Evolutionary conservation across 92 coral and sea anemone genomes (phyloP).

Genomic region (Pocillopora grandis): DNA sequence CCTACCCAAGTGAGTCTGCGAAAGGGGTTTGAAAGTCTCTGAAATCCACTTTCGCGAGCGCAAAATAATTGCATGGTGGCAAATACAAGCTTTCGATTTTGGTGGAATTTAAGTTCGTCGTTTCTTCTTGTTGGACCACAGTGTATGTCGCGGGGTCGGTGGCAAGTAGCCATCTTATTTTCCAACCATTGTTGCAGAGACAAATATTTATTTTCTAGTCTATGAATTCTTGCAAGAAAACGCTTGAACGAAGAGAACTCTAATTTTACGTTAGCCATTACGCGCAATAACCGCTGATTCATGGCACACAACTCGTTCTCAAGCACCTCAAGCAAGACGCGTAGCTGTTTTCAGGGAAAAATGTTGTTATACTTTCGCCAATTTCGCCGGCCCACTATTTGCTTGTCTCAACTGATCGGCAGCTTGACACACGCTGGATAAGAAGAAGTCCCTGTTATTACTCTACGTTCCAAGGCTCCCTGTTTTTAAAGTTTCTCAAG

Average conservation of each 20-base stretch:
- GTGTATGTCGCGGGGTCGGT: constrained; percentile 86
- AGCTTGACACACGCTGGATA: too few relatives aligned
- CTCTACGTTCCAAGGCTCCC: accelerated
- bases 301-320: neutral
- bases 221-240: constrained; percentile 30
- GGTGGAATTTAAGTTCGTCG: constrained; percentile 24
- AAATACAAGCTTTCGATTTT: neutral
- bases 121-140: constrained; percentile 55
- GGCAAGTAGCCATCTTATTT: constrained; percentile 79
- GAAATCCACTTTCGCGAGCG: too few relatives aligned
- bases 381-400: too few relatives aligned
- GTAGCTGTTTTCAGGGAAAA: too few relatives aligned
- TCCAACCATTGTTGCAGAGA: constrained; percentile 47
- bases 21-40: too few relatives aligned
- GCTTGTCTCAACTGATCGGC: too few relatives aligned
- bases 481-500: too few relatives aligned
- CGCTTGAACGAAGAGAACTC: neutral
- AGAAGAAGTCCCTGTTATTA: too few relatives aligned
- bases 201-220: constrained; percentile 41
- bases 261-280: constrained; percentile 31
- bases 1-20: too few relatives aligned
- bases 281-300: neutral
- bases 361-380: too few relatives aligned
- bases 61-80: too few relatives aligned
- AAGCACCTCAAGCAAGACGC: neutral